Conservation (phyloP, 2,113 vertebrate genomes). For the Ranitomeya variabilis region DNA sequence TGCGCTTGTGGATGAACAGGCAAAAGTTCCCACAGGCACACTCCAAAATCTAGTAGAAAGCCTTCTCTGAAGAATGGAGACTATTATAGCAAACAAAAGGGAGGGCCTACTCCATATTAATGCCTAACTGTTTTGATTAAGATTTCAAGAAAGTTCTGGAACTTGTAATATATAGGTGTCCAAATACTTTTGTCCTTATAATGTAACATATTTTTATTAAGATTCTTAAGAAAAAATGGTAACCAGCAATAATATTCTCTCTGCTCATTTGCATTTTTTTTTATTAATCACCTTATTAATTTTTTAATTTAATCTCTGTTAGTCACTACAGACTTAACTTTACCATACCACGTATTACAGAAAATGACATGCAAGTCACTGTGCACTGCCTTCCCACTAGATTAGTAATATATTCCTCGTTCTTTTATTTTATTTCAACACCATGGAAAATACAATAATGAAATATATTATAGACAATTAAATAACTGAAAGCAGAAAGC, state of each 20-base stretch:
- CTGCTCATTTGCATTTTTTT: background rate
- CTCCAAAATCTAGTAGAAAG: too few relatives aligned
- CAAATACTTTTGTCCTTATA: too few relatives aligned
- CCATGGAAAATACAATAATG: background rate
- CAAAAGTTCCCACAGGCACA: too few relatives aligned
- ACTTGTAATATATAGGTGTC: too few relatives aligned
- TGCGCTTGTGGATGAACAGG: too few relatives aligned
- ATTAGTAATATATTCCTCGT: background rate
- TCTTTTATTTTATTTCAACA: background rate
- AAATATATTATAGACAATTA: slow-evolving; percentile 30
- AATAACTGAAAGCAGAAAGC: slow-evolving; percentile 11
- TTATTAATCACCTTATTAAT: background rate
- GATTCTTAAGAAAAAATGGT: background rate
- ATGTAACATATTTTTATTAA: background rate
- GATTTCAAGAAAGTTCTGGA: too few relatives aligned
- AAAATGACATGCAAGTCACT: background rate
- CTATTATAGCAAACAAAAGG: too few relatives aligned
- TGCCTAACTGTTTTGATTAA: too few relatives aligned
- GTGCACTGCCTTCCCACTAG: background rate
- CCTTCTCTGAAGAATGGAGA: too few relatives aligned
- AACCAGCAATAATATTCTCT: background rate
- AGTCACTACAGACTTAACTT: background rate
- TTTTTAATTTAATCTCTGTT: background rate
- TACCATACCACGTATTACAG: background rate
- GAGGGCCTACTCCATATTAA: too few relatives aligned